phyloP scores from a whole-genome alignment of 2,113 vertebrate species.

The Pleuronectes platessa region DNA sequence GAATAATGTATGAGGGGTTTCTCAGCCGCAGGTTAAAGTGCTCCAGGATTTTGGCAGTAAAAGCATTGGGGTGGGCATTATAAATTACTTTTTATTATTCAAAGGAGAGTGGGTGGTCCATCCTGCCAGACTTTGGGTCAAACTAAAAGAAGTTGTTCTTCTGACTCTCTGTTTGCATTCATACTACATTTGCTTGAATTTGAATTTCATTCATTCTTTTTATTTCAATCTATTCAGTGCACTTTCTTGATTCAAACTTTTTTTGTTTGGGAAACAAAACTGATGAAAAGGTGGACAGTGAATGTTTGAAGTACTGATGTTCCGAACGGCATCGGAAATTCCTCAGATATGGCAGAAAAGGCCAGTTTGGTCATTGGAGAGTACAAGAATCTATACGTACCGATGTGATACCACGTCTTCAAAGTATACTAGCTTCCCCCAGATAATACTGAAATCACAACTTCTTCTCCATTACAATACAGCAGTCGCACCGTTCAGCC shows the following conservation, averaged over 20 bases:
- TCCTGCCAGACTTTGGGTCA: not conserved
- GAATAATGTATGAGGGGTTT: slow-evolving; percentile 71
- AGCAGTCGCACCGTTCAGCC: too few species aligned
- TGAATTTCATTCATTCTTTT: not conserved
- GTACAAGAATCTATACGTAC: too few species aligned
- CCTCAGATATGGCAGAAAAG: too few species aligned
- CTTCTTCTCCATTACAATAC: too few species aligned
- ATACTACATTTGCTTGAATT: not conserved
- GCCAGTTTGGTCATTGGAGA: too few species aligned
- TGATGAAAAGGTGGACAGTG: not conserved
- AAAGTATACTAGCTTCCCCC: too few species aligned
- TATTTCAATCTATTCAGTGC: too few species aligned
- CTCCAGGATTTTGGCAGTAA: slow-evolving; percentile 36
- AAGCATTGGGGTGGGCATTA: slow-evolving; percentile 22
- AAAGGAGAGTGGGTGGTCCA: not conserved
- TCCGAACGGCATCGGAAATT: too few species aligned
- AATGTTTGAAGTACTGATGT: too few species aligned
- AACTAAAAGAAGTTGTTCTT: not conserved
- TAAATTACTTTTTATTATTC: slow-evolving; percentile 14
- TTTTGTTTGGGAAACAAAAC: not conserved
- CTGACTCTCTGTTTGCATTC: not conserved
- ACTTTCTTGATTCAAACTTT: not conserved
- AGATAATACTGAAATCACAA: too few species aligned
- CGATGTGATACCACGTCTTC: too few species aligned
- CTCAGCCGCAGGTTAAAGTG: slow-evolving; percentile 54